phyloP scores from a whole-genome alignment of 2,888 invertebrate genomes.

The Ceramica pisi region DNA sequence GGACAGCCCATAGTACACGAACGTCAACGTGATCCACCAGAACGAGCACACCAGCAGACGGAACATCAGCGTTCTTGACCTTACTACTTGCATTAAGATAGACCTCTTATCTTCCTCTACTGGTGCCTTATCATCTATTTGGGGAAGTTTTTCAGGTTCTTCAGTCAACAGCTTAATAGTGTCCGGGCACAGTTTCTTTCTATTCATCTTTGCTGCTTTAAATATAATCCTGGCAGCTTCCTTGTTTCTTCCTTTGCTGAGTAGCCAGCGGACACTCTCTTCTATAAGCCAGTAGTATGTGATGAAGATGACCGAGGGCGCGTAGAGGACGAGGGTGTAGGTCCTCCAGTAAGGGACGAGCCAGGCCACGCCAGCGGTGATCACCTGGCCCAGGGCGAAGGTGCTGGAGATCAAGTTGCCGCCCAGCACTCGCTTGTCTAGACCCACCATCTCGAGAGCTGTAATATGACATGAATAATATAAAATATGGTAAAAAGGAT shows the following conservation, averaged over 20 bases:
- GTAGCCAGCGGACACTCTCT: constrained; percentile 93
- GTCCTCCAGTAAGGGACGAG: constrained; percentile 92
- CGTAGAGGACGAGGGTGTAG: constrained; percentile 91
- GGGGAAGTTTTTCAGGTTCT: constrained; percentile 50
- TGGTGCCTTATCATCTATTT: constrained; percentile 11
- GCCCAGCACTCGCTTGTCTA: constrained; percentile 92
- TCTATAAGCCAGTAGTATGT: constrained; percentile 92
- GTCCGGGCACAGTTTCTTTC: constrained; percentile 82
- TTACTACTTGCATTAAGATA: constrained; percentile 82
- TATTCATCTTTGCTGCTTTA: constrained; percentile 86
- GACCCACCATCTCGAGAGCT: constrained; percentile 93
- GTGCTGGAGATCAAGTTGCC: constrained; percentile 92
- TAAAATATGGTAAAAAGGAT: too few relatives aligned
- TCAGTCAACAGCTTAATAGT: constrained; percentile 67
- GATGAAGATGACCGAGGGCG: constrained; percentile 92
- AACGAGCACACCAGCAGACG: constrained; percentile 92
- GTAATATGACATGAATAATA: constrained; percentile 67
- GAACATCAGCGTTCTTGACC: constrained; percentile 87
- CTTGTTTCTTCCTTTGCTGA: constrained; percentile 91
- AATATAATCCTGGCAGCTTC: constrained; percentile 88
- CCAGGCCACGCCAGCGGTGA: constrained; percentile 92
- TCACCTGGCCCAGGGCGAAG: constrained; percentile 92
- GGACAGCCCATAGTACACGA: constrained; percentile 95
- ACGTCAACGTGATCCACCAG: constrained; percentile 95
- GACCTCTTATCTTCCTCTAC: constrained; percentile 59